Evolutionary conservation across 1,140 invertebrate genomes (phyloP), one percentile per base, ranked within the genome.

Genomic region (Metopolophium dirhodum): DNA sequence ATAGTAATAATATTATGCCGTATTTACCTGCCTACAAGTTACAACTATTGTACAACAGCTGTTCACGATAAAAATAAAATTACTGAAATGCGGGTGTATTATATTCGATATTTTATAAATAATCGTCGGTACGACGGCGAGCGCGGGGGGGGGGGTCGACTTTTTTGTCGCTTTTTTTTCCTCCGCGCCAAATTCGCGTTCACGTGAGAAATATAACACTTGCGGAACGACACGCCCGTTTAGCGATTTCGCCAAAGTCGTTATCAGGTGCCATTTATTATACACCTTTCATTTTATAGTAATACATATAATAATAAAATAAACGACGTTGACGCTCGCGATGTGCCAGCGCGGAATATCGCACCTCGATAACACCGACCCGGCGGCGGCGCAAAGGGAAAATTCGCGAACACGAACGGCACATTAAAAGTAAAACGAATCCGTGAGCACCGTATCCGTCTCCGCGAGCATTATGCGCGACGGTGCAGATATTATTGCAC

Each of bases 261-360:
- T 77, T 77, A 77, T 77, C 30, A n/a, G 23, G n/a, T 77, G 30
- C 61, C n/a, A 77, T 77, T 77, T 77, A 77, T 77, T 77, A 77
- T 20, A 51, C 14, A n/a, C 30, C 4, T 77, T 77, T 77, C 30
- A 11, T 77, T 77, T 77, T n/a, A 77, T 6, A n/a, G n/a, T 20
- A n/a, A n/a, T 77, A n/a, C 18, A 22, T 8, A 18, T 49, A 49
- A 14, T 54, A 68, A 86, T 47, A 22, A 6, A 30, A 30, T 86
- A 86, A 77, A 86, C 45, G 83, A 47, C 26, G 23, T 49, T 86
- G 6, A 86, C 61, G 35, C 51, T 26, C 57, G 57, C 89, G 57
- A 54, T n/a, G 88, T 41, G 37, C 89, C 89, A 90, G 37, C 37
- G 54, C 57, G 37, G 37, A 68, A 68, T 90, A 68, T 90, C 57